Base-by-base conservation (phyloP, 2,113 vertebrate genomes). In the Balaeniceps rex region DNA sequence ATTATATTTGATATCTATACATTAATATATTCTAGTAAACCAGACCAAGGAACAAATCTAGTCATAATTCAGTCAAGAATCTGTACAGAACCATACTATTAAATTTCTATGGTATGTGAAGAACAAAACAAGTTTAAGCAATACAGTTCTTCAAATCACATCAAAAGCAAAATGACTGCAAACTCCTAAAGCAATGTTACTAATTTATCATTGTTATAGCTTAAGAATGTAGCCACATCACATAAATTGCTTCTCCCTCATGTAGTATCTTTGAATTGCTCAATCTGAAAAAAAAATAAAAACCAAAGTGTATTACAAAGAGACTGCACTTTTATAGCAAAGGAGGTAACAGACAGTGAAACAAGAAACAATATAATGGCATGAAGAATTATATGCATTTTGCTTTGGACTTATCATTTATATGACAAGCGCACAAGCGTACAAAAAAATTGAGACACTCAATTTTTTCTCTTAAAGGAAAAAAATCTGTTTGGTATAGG, bases 141-240 rank as follows among this genome's bases (percentile, higher is more conserved):
- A 92, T 38, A 36, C 33, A 77, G n/a, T 92, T 93, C 76, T 78
- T 93, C 75, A 68, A 93, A 90, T 66, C 38, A 47, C 77, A 93
- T 57, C 68, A 83, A 87, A 93, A 88, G 47, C 65, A 93, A 94
- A 96, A 93, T 76, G 49, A 84, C 65, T 81, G 44, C 83, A 81
- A 82, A 87, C 57, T 95, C 72, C 83, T 93, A 71, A 68, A 90
- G 86, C 60, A 83, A n/a, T 24, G 47, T 78, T 84, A 91, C 80
- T 94, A 97, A 96, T 97, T 96, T 91, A 93, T 96, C 83, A 94
- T 65, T 93, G 81, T 76, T 94, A 92, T 54, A 94, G 61, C 40
- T 89, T 87, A 84, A 87, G 83, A 92, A 91, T 46, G 40, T 52
- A 89, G 88, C 61, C 74, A 82, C 15, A 54, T 87, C 83, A 75